phyloP scores from a whole-genome alignment of 1,140 invertebrate genomes.

The Chlorops oryzae region DNA sequence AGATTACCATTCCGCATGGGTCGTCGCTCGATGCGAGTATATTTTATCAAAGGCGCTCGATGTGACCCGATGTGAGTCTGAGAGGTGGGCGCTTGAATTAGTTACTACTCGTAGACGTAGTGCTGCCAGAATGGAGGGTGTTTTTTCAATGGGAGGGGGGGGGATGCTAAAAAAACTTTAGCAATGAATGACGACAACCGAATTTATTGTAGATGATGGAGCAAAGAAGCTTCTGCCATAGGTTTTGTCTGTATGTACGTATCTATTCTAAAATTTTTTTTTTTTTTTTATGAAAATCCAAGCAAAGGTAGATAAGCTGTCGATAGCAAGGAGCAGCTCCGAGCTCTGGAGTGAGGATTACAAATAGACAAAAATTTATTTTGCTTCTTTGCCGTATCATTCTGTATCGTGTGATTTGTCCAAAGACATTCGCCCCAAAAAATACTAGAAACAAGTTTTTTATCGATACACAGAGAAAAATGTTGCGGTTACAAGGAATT shows the following conservation, averaged over 20 bases:
- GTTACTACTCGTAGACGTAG: background rate
- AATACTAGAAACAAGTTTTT: too few species aligned
- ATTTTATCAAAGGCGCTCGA: background rate
- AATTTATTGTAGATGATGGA: too few species aligned
- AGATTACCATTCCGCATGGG: slow-evolving; percentile 48
- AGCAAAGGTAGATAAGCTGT: slow-evolving; percentile 11
- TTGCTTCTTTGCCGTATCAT: too few species aligned
- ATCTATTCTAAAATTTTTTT: too few species aligned
- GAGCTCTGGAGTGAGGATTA: slow-evolving; percentile 19
- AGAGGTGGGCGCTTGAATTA: background rate
- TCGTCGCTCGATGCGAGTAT: slow-evolving; percentile 18
- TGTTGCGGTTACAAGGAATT: too few species aligned
- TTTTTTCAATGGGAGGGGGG: background rate
- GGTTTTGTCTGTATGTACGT: too few species aligned
- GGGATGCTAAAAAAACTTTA: too few species aligned
- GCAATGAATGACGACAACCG: too few species aligned
- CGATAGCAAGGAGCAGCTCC: background rate
- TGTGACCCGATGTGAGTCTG: background rate
- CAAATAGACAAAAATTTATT: slow-evolving; percentile 30
- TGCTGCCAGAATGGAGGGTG: background rate
- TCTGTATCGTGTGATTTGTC: too few species aligned
- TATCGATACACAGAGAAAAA: too few species aligned
- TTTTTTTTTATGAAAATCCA: slow-evolving; percentile 9
- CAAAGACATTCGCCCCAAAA: too few species aligned
- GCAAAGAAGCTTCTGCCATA: too few species aligned